These are phyloP conservation scores for Benthosema pterotum DNA, from an alignment of 2,797 vertebrate species.

Conservation along the genomic window DNA sequence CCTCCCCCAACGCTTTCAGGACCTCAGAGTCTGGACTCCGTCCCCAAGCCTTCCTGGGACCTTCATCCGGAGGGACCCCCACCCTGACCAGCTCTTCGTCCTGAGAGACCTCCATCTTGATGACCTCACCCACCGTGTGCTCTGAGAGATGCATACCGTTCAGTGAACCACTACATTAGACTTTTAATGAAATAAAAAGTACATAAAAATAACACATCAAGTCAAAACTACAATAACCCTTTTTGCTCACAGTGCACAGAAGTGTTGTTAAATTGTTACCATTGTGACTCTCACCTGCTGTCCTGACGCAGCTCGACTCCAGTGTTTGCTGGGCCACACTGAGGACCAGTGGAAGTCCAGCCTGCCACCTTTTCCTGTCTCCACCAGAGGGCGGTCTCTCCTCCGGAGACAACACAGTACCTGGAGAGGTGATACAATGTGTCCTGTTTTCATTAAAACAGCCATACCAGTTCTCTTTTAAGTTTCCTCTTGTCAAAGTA, in stretches of 20 bases:
- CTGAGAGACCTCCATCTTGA: slow-evolving; percentile 77
- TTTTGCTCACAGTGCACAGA: background rate
- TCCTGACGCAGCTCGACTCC: slow-evolving; percentile 79
- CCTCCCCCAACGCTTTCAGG: slow-evolving; percentile 86
- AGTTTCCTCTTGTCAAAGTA: too few relatives aligned
- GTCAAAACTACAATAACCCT: too few relatives aligned
- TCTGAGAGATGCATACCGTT: slow-evolving; percentile 63
- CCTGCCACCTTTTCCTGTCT: slow-evolving; percentile 92
- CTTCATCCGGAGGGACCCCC: slow-evolving; percentile 75
- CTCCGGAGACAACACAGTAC: slow-evolving; percentile 49
- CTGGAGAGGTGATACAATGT: slow-evolving; percentile 8
- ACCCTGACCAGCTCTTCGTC: slow-evolving; percentile 70
- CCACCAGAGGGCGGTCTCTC: slow-evolving; percentile 66
- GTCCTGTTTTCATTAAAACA: too few relatives aligned
- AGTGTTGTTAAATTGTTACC: background rate
- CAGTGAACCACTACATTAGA: too few relatives aligned
- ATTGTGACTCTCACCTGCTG: slow-evolving; percentile 75
- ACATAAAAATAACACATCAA: too few relatives aligned
- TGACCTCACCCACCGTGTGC: slow-evolving; percentile 84
- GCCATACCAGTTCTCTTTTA: too few relatives aligned
- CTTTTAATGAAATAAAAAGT: too few relatives aligned
- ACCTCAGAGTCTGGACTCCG: slow-evolving; percentile 85
- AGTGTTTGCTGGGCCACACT: slow-evolving; percentile 83
- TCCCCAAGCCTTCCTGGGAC: slow-evolving; percentile 86
- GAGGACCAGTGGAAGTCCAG: slow-evolving; percentile 82